Evolutionary conservation across 1,140 invertebrate species (phyloP).

Genomic region (Drosophila hydei): DNA sequence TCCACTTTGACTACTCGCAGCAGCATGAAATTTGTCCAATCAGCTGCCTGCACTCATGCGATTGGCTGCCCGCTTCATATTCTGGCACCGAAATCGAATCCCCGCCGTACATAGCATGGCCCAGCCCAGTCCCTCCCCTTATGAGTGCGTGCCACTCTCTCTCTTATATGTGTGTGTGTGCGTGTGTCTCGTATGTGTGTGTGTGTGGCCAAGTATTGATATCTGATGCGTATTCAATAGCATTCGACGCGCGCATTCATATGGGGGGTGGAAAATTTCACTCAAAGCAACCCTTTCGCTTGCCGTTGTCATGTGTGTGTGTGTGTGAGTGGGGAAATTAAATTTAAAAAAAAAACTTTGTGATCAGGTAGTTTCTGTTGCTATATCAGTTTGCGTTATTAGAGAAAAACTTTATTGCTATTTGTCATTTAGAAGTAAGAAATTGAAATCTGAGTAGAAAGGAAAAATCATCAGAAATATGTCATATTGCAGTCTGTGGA

Average conservation of each 20-base stretch:
- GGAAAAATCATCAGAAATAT: too few species aligned
- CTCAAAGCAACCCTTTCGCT: conserved; percentile 60
- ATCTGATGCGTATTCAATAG: conserved; percentile 83
- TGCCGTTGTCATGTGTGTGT: conserved; percentile 3
- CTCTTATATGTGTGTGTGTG: conserved; percentile 1
- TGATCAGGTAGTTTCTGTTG: too few species aligned
- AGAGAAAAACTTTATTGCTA: too few species aligned
- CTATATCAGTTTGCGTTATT: too few species aligned
- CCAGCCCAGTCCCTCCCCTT: conserved; percentile 16
- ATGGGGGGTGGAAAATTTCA: conserved; percentile 60
- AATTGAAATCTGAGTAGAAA: too few species aligned
- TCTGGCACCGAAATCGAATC: conserved; percentile 73
- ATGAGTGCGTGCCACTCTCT: conserved; percentile 15
- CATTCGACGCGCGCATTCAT: conserved; percentile 68
- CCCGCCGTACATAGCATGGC: conserved; percentile 34
- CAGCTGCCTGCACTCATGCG: conserved; percentile 73
- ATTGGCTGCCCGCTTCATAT: conserved; percentile 55
- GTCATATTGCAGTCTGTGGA: too few species aligned
- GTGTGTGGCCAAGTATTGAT: conserved; percentile 66
- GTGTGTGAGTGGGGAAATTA: not conserved
- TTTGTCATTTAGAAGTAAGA: too few species aligned
- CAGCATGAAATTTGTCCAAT: conserved; percentile 67
- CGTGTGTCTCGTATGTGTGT: conserved; percentile 14
- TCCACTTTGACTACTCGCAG: conserved; percentile 26
- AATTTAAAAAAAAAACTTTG: too few species aligned